phyloP scores from a whole-genome alignment of 2,113 vertebrate genomes.

The Platichthys stellatus region DNA sequence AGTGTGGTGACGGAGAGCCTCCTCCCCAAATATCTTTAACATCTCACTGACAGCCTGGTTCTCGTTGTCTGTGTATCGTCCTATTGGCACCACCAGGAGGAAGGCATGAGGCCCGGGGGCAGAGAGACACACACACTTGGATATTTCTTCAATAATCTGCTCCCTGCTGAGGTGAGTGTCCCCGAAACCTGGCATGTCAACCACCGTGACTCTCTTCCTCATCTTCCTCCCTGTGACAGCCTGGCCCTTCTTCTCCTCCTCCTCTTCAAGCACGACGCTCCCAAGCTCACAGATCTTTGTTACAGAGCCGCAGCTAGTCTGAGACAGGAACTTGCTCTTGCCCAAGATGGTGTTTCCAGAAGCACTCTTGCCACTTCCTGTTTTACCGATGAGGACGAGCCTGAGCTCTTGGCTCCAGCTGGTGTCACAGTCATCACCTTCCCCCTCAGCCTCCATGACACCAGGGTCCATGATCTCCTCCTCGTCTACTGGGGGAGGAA shows the following conservation, averaged over 20 bases:
- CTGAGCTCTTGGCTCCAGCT: slow-evolving; percentile 66
- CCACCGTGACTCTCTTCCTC: slow-evolving; percentile 68
- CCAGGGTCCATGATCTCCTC: not conserved
- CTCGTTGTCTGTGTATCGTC: slow-evolving; percentile 78
- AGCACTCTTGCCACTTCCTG: slow-evolving; percentile 73
- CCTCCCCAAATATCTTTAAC: slow-evolving; percentile 74
- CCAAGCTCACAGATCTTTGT: too few species aligned
- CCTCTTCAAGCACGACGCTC: slow-evolving; percentile 40
- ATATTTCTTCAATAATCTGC: slow-evolving; percentile 71
- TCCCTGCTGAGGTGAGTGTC: slow-evolving; percentile 74
- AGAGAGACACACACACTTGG: slow-evolving; percentile 76
- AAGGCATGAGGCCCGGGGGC: slow-evolving; percentile 82
- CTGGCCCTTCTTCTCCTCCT: not conserved
- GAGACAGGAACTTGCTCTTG: too few species aligned
- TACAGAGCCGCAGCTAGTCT: too few species aligned
- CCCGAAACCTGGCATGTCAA: slow-evolving; percentile 84
- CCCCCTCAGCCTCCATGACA: slow-evolving; percentile 22
- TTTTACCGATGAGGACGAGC: slow-evolving; percentile 81
- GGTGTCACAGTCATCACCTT: not conserved
- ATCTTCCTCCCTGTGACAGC: slow-evolving; percentile 9
- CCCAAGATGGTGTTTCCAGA: too few species aligned
- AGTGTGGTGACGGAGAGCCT: slow-evolving; percentile 74
- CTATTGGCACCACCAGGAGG: slow-evolving; percentile 80
- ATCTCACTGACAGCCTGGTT: slow-evolving; percentile 65
- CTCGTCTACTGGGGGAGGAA: slow-evolving; percentile 23